Conservation (phyloP, 2,888 invertebrate genomes). For the Drosophila recens region DNA sequence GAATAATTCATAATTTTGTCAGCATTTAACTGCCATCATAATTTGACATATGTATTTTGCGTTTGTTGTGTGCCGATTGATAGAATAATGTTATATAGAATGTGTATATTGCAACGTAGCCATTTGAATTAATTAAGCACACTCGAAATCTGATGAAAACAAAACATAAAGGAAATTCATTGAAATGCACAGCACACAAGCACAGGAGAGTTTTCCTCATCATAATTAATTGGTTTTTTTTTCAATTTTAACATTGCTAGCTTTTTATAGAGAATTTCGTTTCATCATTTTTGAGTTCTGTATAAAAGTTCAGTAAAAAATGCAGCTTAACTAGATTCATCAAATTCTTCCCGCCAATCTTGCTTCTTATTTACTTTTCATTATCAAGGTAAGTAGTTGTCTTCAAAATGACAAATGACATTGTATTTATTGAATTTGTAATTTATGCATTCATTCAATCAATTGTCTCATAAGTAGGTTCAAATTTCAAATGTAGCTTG, state of each 20-base stretch:
- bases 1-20: constrained; percentile 41
- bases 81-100: constrained; percentile 44
- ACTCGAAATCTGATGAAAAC: constrained; percentile 26
- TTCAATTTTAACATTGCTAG: constrained; percentile 64
- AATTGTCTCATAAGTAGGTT: constrained; percentile 59
- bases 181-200: constrained; percentile 69
- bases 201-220: constrained; percentile 29
- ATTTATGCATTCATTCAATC: constrained; percentile 36
- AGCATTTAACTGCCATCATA: constrained; percentile 51
- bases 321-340: constrained; percentile 81
- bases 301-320: constrained; percentile 83
- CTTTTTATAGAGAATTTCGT: constrained; percentile 48
- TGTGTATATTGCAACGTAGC: constrained; percentile 70
- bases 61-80: constrained; percentile 46
- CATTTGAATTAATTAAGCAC: constrained; percentile 48
- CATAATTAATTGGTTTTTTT: constrained; percentile 43
- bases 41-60: constrained; percentile 55
- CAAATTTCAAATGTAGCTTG: constrained; percentile 37
- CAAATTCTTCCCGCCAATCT: constrained; percentile 63
- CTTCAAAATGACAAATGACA: constrained; percentile 52
- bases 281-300: constrained; percentile 58
- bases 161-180: constrained; percentile 22
- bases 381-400: constrained; percentile 49
- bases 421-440: constrained; percentile 17
- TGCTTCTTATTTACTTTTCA: constrained; percentile 7